phyloP scores from a whole-genome alignment of 2,888 invertebrate species.

The Eristalis pertinax region DNA sequence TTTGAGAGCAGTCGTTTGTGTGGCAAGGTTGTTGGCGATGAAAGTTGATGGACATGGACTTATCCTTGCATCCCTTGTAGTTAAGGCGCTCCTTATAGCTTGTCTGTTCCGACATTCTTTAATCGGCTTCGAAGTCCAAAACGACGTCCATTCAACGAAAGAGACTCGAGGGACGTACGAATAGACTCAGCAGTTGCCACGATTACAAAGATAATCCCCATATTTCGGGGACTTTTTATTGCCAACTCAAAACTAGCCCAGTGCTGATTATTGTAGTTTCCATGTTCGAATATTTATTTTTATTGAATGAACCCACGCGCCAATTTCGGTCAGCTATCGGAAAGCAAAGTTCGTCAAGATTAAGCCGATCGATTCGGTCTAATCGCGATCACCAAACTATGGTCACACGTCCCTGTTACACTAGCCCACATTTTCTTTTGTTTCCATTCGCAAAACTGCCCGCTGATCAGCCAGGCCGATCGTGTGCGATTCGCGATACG shows the following conservation, averaged over 20 bases:
- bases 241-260: neutral
- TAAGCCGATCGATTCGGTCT: neutral
- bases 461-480: constrained; percentile 16
- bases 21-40: too few species aligned
- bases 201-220: neutral
- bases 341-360: neutral
- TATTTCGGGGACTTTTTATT: too few species aligned
- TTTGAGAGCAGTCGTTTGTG: too few species aligned
- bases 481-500: constrained; percentile 10
- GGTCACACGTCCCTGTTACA: constrained; percentile 26
- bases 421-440: constrained; percentile 3
- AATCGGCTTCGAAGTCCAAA: too few species aligned
- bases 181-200: too few species aligned
- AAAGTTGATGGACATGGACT: too few species aligned
- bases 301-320: neutral
- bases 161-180: too few species aligned
- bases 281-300: neutral
- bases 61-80: too few species aligned
- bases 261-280: neutral
- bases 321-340: neutral
- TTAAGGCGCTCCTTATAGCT: too few species aligned
- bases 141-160: too few species aligned
- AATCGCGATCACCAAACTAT: neutral
- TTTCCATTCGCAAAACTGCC: neutral
- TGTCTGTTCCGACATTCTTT: too few species aligned